phyloP scores from a whole-genome alignment of 2,888 invertebrate species.

The Lagria hirta region DNA sequence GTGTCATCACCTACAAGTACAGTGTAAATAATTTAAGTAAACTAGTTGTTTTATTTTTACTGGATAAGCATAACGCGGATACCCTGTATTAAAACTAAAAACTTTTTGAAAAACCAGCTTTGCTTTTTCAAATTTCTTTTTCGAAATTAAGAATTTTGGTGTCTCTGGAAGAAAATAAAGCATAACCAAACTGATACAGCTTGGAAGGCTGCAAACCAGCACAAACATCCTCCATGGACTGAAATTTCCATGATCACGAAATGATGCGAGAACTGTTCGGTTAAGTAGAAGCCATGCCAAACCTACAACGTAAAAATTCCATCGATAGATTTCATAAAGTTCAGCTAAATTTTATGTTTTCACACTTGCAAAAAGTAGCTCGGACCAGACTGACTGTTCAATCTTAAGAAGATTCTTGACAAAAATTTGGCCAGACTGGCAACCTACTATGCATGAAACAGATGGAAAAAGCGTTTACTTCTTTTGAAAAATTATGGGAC shows the following conservation, averaged over 20 bases:
- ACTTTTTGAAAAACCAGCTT: constrained; percentile 59
- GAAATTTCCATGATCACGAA: constrained; percentile 48
- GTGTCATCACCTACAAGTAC: constrained; percentile 35
- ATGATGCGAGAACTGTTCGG: constrained; percentile 32
- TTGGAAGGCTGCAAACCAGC: constrained; percentile 62
- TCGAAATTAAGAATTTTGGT: constrained; percentile 59
- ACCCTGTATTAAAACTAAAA: constrained; percentile 59
- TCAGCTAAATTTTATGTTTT: constrained; percentile 13
- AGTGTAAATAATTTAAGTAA: background rate
- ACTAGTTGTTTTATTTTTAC: constrained; percentile 44
- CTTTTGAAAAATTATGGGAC: background rate
- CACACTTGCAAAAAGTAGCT: constrained; percentile 34
- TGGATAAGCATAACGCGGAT: constrained; percentile 55
- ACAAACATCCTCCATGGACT: constrained; percentile 68
- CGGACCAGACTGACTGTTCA: constrained; percentile 35
- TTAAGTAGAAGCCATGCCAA: constrained; percentile 55
- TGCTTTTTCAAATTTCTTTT: constrained; percentile 57
- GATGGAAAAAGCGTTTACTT: too few relatives aligned
- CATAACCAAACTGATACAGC: constrained; percentile 57
- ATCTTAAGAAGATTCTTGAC: constrained; percentile 26
- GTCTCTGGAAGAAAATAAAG: constrained; percentile 62
- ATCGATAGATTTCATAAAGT: too few relatives aligned
- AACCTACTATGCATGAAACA: constrained; percentile 32
- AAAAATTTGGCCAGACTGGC: constrained; percentile 27
- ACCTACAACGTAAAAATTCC: constrained; percentile 51